Conservation (phyloP, 1,140 invertebrate species). For the Drosophila serrata region DNA sequence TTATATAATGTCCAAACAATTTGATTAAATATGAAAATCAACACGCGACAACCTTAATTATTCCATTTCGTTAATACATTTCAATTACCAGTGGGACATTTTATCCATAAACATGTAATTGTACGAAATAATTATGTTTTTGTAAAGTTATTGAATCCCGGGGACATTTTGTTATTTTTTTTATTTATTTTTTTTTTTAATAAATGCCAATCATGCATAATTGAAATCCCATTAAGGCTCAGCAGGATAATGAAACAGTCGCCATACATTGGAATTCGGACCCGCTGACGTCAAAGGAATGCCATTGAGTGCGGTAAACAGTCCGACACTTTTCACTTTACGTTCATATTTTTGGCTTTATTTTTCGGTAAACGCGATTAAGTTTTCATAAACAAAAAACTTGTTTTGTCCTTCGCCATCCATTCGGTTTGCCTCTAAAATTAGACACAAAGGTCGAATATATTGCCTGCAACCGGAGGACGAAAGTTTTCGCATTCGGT, state of each 20-base stretch:
- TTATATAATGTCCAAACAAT: background rate
- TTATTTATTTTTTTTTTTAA: too few species aligned
- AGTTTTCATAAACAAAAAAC: conserved; percentile 32
- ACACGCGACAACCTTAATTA: background rate
- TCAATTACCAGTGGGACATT: background rate
- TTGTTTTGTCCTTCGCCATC: conserved; percentile 18
- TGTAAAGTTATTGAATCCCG: too few species aligned
- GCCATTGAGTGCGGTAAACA: conserved; percentile 11
- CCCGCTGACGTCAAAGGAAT: conserved; percentile 28
- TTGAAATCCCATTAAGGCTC: conserved; percentile 8
- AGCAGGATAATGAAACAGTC: conserved; percentile 1
- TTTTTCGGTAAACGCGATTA: conserved; percentile 26
- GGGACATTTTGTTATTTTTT: background rate
- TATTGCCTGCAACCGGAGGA: conserved; percentile 13
- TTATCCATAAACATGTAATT: conserved; percentile 1
- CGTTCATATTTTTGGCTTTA: conserved; percentile 1
- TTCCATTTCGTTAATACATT: background rate
- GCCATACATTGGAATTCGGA: background rate
- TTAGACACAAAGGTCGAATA: conserved; percentile 32
- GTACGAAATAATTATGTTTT: too few species aligned
- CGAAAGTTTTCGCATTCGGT: conserved; percentile 1
- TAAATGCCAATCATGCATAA: conserved; percentile 11
- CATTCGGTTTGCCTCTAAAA: conserved; percentile 25
- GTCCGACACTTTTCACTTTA: conserved; percentile 11
- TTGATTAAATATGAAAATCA: conserved; percentile 1